Percentiles rank a stretch among this genome's conserved stretches.
Evolutionary conservation across 2,113 vertebrate species (phyloP).

Genomic region (Miniopterus natalensis): DNA sequence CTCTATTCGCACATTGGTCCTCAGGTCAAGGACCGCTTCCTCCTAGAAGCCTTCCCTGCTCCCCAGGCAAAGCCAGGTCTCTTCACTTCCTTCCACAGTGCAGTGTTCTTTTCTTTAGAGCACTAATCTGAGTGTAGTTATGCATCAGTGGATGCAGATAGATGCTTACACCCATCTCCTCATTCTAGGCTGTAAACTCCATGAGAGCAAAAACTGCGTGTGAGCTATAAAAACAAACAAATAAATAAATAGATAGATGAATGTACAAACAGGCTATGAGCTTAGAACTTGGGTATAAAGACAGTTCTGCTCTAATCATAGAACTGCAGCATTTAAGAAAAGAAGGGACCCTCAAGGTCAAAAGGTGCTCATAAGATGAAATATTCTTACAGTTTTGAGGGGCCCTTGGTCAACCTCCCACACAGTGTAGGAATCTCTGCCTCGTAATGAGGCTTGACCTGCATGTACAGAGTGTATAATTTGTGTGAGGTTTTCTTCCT

Average conservation of each 20-base stretch:
- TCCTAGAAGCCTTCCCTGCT: background rate
- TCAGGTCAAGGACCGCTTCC: background rate
- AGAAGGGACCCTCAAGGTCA: background rate
- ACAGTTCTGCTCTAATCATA: background rate
- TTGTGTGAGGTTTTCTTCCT: background rate
- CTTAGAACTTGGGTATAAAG: slow-evolving; percentile 1
- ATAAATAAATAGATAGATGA: background rate
- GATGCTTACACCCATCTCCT: background rate
- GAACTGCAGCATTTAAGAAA: background rate
- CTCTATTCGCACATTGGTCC: background rate
- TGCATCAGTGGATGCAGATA: background rate
- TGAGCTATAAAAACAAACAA: background rate
- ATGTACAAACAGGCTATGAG: background rate
- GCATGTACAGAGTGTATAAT: background rate
- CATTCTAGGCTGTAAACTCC: background rate
- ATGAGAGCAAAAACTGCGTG: background rate
- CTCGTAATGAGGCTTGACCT: background rate
- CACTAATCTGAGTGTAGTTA: background rate
- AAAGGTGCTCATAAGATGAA: background rate
- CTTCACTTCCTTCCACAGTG: background rate
- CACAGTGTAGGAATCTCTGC: background rate
- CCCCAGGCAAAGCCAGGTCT: background rate
- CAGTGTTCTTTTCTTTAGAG: background rate
- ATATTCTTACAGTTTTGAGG: background rate
- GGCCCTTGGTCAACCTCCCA: background rate